A percentile compares a stretch with the other conserved stretches of the same genome.
These are phyloP conservation scores for Brachynemurus nebulosus DNA, from an alignment of 2,888 invertebrate species.

Conservation along the genomic window DNA sequence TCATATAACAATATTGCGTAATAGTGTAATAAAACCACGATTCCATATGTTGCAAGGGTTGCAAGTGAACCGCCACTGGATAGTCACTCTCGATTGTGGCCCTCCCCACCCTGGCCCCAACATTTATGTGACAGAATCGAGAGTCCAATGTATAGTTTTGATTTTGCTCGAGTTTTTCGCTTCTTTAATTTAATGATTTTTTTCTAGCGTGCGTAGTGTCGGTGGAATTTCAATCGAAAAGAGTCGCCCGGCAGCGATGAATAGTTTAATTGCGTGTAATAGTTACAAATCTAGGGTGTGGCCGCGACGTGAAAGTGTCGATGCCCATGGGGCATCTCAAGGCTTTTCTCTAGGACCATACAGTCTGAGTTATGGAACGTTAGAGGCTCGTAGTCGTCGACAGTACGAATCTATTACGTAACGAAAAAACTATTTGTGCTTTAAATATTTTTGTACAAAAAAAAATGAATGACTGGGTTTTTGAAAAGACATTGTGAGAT, in stretches of 20 bases:
- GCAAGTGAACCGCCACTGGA: too few relatives aligned
- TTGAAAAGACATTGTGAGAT: too few relatives aligned
- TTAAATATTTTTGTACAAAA: too few relatives aligned
- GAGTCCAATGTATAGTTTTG: not conserved
- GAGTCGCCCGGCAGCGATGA: slow-evolving; percentile 55
- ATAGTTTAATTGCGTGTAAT: slow-evolving; percentile 60
- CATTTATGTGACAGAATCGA: not conserved
- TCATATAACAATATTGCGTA: too few relatives aligned
- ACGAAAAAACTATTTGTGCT: too few relatives aligned
- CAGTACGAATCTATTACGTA: too few relatives aligned
- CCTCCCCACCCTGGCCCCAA: not conserved
- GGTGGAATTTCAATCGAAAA: slow-evolving; percentile 46
- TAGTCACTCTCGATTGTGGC: too few relatives aligned
- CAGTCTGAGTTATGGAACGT: slow-evolving; percentile 40
- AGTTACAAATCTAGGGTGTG: slow-evolving; percentile 56
- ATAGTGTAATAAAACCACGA: too few relatives aligned
- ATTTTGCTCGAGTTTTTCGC: not conserved
- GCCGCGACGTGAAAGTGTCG: slow-evolving; percentile 26
- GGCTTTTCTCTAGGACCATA: slow-evolving; percentile 32
- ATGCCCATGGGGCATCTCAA: slow-evolving; percentile 27
- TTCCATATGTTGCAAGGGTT: too few relatives aligned
- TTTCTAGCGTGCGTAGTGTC: slow-evolving; percentile 29
- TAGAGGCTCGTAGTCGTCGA: slow-evolving; percentile 22
- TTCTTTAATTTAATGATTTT: not conserved
- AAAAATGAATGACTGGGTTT: too few relatives aligned